phyloP scores from a whole-genome alignment of 2,888 invertebrate species.

The Shargacucullia verbasci region DNA sequence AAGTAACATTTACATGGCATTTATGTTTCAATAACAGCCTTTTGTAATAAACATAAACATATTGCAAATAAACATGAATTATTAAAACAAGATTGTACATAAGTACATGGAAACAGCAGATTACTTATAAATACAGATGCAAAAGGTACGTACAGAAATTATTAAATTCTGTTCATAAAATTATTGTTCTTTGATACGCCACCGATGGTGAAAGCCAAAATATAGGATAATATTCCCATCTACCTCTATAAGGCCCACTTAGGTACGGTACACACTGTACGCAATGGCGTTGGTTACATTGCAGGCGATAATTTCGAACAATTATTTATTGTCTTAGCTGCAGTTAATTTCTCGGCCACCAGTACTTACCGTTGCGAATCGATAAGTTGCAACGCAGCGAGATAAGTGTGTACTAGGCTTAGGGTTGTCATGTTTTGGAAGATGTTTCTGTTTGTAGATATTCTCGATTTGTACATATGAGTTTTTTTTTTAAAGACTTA shows the following conservation, averaged over 20 bases:
- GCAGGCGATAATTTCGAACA: slow-evolving; percentile 67
- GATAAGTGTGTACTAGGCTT: slow-evolving; percentile 43
- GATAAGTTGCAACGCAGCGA: slow-evolving; percentile 56
- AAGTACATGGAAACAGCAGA: not conserved
- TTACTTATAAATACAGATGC: slow-evolving; percentile 16
- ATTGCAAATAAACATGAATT: slow-evolving; percentile 42
- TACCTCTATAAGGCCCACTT: slow-evolving; percentile 21
- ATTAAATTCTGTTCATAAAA: slow-evolving; percentile 21
- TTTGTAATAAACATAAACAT: slow-evolving; percentile 20
- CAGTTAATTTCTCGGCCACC: slow-evolving; percentile 63
- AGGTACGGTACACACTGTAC: slow-evolving; percentile 21
- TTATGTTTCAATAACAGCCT: slow-evolving; percentile 32
- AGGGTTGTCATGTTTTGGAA: slow-evolving; percentile 38
- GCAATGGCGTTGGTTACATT: slow-evolving; percentile 13
- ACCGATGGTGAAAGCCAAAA: slow-evolving; percentile 34
- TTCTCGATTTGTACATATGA: too few species aligned
- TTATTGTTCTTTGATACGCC: slow-evolving; percentile 44
- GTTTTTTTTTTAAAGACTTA: too few species aligned
- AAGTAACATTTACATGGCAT: slow-evolving; percentile 38
- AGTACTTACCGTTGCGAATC: slow-evolving; percentile 60
- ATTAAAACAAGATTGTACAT: slow-evolving; percentile 22
- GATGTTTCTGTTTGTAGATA: not conserved
- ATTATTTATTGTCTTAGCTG: slow-evolving; percentile 69
- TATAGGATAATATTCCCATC: slow-evolving; percentile 38
- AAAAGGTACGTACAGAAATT: slow-evolving; percentile 10